These are phyloP conservation scores for Sylvietta virens DNA, from an alignment of 2,113 vertebrate genomes.

Conservation along the genomic window DNA sequence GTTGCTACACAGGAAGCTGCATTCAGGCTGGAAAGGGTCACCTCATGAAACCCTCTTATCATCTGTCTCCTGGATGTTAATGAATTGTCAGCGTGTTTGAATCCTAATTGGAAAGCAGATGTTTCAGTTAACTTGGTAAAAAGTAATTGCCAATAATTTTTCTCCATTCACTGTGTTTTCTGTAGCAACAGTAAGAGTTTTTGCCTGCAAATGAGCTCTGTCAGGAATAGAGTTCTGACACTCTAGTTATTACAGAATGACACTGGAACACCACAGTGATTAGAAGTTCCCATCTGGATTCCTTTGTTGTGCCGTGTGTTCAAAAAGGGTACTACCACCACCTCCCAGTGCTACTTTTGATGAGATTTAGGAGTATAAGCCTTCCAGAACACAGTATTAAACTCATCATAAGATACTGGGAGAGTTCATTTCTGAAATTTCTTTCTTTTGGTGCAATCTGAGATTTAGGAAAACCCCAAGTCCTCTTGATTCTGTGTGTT, in stretches of 20 bases:
- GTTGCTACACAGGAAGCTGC: constrained; percentile 25
- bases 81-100: background rate
- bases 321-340: constrained; percentile 51
- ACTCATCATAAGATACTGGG: constrained; percentile 61
- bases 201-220: background rate
- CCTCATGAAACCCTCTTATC: background rate
- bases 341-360: constrained; percentile 35
- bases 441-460: background rate
- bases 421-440: constrained; percentile 21
- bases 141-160: background rate
- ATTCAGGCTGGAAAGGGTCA: background rate
- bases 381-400: constrained; percentile 57
- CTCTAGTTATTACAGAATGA: background rate
- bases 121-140: background rate
- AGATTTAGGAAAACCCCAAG: background rate
- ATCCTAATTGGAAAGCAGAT: background rate
- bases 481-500: background rate
- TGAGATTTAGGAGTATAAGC: constrained; percentile 58
- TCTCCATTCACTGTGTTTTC: background rate
- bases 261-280: constrained; percentile 38
- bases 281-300: constrained; percentile 28
- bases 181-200: background rate
- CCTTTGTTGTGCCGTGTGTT: constrained; percentile 65
- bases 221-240: background rate
- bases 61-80: background rate